A percentile compares a stretch with the other conserved stretches of the same genome.
phyloP scores from a whole-genome alignment of 37 sponge, comb jelly and placozoan species.

The Aplysina aerophoba region DNA sequence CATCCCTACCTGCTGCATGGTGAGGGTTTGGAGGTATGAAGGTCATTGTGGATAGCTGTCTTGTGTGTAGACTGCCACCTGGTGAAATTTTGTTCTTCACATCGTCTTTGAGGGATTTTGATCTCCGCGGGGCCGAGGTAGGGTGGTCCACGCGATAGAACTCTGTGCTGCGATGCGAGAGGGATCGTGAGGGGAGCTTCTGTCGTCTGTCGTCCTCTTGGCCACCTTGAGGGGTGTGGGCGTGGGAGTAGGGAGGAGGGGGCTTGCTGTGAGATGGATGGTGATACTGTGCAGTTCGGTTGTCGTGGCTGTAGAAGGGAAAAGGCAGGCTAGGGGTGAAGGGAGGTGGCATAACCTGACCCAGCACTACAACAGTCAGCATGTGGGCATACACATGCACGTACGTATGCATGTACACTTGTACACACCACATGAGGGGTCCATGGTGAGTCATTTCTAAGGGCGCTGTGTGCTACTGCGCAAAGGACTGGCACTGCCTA shows the following conservation, averaged over 20 bases:
- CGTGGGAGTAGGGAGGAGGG: constrained; percentile 56
- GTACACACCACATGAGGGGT: neutral
- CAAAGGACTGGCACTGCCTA: neutral
- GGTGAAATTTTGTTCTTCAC: neutral
- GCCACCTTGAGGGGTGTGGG: constrained; percentile 1
- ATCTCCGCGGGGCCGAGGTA: constrained; percentile 69
- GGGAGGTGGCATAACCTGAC: neutral
- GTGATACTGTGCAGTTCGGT: constrained; percentile 81
- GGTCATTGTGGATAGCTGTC: constrained; percentile 79
- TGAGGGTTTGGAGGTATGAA: constrained; percentile 83
- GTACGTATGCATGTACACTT: neutral
- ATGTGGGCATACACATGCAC: neutral
- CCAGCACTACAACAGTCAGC: no score
- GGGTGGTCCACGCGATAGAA: constrained; percentile 56
- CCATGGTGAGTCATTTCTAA: no score
- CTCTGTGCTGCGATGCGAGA: constrained; percentile 73
- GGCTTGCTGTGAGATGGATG: constrained; percentile 64
- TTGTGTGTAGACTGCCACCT: constrained; percentile 43
- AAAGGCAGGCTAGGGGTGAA: neutral
- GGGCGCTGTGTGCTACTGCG: neutral
- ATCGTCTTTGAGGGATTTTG: constrained; percentile 73
- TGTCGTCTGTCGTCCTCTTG: constrained; percentile 32
- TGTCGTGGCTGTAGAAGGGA: constrained; percentile 63
- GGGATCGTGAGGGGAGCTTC: constrained; percentile 53
- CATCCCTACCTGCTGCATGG: constrained; percentile 63